Evolutionary conservation across 2,888 invertebrate genomes (phyloP), one percentile per base, ranked within the genome.

Genomic region (Sthenelais limicola): DNA sequence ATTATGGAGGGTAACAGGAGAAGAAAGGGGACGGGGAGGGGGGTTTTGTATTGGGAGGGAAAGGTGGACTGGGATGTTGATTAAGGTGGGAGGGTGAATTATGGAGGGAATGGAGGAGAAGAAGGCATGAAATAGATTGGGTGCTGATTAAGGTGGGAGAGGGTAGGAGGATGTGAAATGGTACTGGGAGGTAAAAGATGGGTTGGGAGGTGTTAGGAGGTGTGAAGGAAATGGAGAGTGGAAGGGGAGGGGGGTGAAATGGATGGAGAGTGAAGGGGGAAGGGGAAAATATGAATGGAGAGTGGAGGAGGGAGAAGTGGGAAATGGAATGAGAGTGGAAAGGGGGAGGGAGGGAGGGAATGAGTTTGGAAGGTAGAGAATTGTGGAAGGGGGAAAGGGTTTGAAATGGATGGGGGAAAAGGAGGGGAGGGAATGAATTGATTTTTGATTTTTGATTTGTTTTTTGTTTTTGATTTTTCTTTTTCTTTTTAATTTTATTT

Each of bases 351-450:
- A 21, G 62, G 24, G 35, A 21, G 38, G 32, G 21, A 21, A 15
- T 32, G 38, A 7, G 35, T 18, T 3, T 15, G 38, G 62, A 38
- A 62, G 12, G n/a, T 4, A 56, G n/a, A n/a, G 32, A 26, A 30
- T n/a, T n/a, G n/a, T 4, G 56, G n/a, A 26, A 32, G 56, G 32
- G 32, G 28, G 32, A 26, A 32, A 56, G 32, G 28, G n/a, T n/a
- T n/a, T n/a, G 28, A 56, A 30, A n/a, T 4, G 7, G 28, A 56
- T 4, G 30, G 32, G 56, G 32, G 26, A 32, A 26, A 30, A 26
- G 30, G 56, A 26, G 56, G 56, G n/a, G 5, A 56, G n/a, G 56
- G 7, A 32, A 5, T 28, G 56, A 56, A n/a, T n/a, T n/a, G n/a
- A n/a, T n/a, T n/a, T n/a, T n/a, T n/a, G n/a, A n/a, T n/a, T n/a